These are phyloP conservation scores for Copidosoma floridanum DNA, from an alignment of 1,140 invertebrate species.

Conservation along the genomic window DNA sequence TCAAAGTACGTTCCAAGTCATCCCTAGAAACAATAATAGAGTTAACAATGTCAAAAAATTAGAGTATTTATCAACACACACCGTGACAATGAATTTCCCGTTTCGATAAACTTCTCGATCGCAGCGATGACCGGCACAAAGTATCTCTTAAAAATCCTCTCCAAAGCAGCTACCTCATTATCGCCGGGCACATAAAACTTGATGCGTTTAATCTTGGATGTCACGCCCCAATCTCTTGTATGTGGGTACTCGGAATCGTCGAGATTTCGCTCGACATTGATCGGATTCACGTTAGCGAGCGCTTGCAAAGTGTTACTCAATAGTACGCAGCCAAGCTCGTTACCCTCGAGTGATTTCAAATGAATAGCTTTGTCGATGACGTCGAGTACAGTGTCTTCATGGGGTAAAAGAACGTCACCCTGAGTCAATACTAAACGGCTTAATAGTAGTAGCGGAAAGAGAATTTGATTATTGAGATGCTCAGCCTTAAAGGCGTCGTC, in stretches of 20 bases:
- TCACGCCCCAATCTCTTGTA: conserved; percentile 80
- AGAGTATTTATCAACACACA: conserved; percentile 59
- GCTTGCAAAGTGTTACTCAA: conserved; percentile 58
- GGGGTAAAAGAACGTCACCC: conserved; percentile 62
- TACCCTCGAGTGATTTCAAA: conserved; percentile 64
- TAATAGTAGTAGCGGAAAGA: conserved; percentile 76
- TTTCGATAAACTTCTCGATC: conserved; percentile 56
- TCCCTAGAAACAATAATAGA: conserved; percentile 44
- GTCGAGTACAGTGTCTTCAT: conserved; percentile 61
- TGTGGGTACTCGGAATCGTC: conserved; percentile 68
- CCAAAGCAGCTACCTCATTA: conserved; percentile 67
- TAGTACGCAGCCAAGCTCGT: conserved; percentile 57
- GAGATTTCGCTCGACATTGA: conserved; percentile 60
- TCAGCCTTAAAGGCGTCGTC: conserved; percentile 63
- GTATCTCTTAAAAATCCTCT: conserved; percentile 67
- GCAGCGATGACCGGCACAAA: conserved; percentile 58
- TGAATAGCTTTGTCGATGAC: conserved; percentile 65
- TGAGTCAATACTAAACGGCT: conserved; percentile 69
- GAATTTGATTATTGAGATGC: conserved; percentile 73
- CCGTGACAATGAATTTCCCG: conserved; percentile 43
- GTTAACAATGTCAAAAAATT: conserved; percentile 10
- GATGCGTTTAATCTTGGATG: conserved; percentile 65
- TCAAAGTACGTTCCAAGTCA: conserved; percentile 54
- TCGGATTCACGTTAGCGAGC: conserved; percentile 63
- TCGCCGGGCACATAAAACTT: conserved; percentile 77